Conservation (phyloP, 2,888 invertebrate species). For the Leistus spinibarbis region DNA sequence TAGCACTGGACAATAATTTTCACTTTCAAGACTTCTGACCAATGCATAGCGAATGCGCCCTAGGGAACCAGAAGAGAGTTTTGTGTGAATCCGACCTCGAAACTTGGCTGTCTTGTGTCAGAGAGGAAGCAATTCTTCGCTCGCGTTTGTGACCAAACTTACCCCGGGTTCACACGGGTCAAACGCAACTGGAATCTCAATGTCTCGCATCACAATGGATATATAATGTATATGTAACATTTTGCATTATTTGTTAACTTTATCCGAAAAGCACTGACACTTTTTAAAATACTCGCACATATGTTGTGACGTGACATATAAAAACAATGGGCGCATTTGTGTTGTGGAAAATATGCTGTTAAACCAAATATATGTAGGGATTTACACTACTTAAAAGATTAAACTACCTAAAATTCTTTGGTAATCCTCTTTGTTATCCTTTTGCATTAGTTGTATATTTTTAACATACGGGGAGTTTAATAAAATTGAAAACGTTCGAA, state of each 20-base stretch:
- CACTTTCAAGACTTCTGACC: background rate
- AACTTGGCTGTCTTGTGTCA: conserved; percentile 17
- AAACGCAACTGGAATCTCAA: conserved; percentile 17
- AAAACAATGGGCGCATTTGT: background rate
- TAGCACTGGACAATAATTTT: background rate
- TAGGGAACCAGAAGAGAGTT: conserved; percentile 1
- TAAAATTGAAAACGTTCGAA: background rate
- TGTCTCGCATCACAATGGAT: conserved; percentile 8
- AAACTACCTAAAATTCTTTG: background rate
- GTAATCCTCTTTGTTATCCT: background rate
- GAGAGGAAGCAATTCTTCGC: conserved; percentile 15
- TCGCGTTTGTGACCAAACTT: conserved; percentile 3
- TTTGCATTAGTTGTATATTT: background rate
- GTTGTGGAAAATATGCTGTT: background rate
- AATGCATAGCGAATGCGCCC: background rate
- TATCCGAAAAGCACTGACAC: background rate
- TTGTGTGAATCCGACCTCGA: conserved; percentile 14
- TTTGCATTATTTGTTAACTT: background rate
- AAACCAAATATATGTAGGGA: background rate
- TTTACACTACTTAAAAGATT: background rate
- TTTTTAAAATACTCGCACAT: background rate
- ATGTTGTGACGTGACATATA: background rate
- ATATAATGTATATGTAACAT: background rate
- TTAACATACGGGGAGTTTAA: background rate
- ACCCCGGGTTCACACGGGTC: conserved; percentile 3